Evolutionary conservation across 2,797 vertebrate species (phyloP), one percentile per base, ranked within the genome.

Genomic region (Denticeps clupeoides): DNA sequence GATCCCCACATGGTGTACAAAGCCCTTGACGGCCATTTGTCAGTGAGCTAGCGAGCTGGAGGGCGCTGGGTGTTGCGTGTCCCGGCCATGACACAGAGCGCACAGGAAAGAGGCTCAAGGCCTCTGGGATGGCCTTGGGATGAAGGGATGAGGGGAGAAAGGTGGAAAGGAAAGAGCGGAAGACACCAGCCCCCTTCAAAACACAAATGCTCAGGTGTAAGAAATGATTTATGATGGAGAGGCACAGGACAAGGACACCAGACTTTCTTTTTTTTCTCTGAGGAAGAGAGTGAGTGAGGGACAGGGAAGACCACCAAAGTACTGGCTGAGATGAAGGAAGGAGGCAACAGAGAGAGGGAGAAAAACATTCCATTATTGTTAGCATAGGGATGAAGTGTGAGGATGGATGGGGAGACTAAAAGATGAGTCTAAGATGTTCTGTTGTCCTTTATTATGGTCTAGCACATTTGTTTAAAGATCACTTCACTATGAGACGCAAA

Each of bases 141-240:
- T 2, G 11, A 32, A 49, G 35, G 27, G 25, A 23, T 19, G 8
- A 55, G 38, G 41, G 15, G 24, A 53, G 48, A 25, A 4, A 18
- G 45, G 24, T 12, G 7, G 10, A 46, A 23, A 22, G 5, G 24
- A 25, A 4, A 7, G 7, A 25, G 7, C 25, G 7, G 2, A 5
- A 11, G 27, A 3, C 32, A 15, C 7, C 16, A 16, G 16, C 15
- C 7, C 32, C 15, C 48, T 53, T 47, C 50, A 49, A 37, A 49
- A 53, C 55, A 51, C 31, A 62, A 51, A 43, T 53, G 53, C 37
- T 57, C 59, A 33, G 55, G 59, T 57, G 59, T 44, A 59, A 53
- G 45, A 56, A 10, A 35, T 38, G 18, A 38, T 38, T 38, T 38
- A 38, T 38, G 35, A 9, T 18, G 11, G 13, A 19, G 16, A 10